Base-by-base conservation (phyloP, 1,140 invertebrate species). In the Trissolcus basalis region DNA sequence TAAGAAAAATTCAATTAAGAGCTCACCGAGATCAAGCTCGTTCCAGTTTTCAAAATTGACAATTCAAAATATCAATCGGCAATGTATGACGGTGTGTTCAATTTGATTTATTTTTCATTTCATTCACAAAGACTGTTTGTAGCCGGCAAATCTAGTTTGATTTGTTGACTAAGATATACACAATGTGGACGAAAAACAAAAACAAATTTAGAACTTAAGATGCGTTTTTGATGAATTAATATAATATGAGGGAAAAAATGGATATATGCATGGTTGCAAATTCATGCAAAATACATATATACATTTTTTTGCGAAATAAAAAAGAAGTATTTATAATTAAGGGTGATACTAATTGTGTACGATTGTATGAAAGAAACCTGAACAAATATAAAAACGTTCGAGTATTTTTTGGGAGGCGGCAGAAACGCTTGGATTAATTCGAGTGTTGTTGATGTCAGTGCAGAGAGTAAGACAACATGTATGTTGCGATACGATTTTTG, bases 71-170 rank as follows among this genome's bases (percentile, higher is more conserved):
- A 70, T 70, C 61, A 61, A 51, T 48, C 44, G 43, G 58, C 56
- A 45, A 51, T 27, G 6, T 27, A 61, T 70, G 27, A 53, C 16
- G 9, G 8, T 32, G n/a, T 49, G 32, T 70, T 61, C 44, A 53
- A 51, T 27, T 1, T 27, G 2, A 27, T 3, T 56, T 32, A 44
- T 43, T 44, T 9, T 9, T 3, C 36, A 16, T 49, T 63, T 74
- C 55, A 67, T 74, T 60, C 56, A 45, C 49, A 60, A 59, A 65
- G 61, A 58, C 59, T 59, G 47, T 70, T 59, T 61, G 16, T 50
- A 0, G 19, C 6, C 19, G 19, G 39, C n/a, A 48, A 9, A 32
- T 8, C 16, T 8, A 59, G 12, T 15, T 14, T 51, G 44, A 44
- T 53, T n/a, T 35, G 12, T 35, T 48, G 4, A 36, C 19, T 11